phyloP scores from a whole-genome alignment of 2,888 invertebrate species.

The Alviniconcha strummeri region DNA sequence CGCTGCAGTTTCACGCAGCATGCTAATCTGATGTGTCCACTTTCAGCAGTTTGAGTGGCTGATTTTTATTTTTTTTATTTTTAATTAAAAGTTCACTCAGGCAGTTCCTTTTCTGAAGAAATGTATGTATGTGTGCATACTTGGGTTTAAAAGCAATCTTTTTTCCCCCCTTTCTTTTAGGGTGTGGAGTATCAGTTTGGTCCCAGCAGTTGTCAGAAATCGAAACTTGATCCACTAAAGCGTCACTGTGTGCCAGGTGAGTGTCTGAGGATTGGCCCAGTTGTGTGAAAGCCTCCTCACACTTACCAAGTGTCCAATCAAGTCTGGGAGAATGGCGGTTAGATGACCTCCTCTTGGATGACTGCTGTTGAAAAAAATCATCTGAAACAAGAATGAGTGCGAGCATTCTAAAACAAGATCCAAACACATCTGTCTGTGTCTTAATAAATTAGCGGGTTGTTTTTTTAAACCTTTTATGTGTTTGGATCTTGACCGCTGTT shows the following conservation, averaged over 20 bases:
- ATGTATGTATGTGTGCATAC: too few relatives aligned
- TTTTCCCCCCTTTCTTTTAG: neutral
- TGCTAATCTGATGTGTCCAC: too few relatives aligned
- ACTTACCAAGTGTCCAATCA: neutral
- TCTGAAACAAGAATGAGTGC: too few relatives aligned
- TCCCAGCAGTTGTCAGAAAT: neutral
- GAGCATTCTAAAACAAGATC: neutral
- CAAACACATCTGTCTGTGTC: neutral
- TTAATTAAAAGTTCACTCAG: too few relatives aligned
- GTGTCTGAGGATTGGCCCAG: neutral
- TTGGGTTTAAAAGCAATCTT: neutral
- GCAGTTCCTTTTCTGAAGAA: too few relatives aligned
- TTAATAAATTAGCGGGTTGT: too few relatives aligned
- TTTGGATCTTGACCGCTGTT: too few relatives aligned
- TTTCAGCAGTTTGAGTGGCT: too few relatives aligned
- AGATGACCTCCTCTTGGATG: neutral
- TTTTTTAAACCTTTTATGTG: too few relatives aligned
- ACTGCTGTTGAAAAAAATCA: neutral
- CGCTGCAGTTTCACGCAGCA: too few relatives aligned
- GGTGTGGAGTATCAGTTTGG: conserved; percentile 13
- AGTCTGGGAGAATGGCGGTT: too few relatives aligned
- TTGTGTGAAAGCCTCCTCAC: neutral
- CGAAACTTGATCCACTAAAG: conserved; percentile 12
- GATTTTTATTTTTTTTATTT: too few relatives aligned
- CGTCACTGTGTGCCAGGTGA: conserved; percentile 10